Conservation (phyloP, 2,888 invertebrate species). For the Alentia gelatinosa region DNA sequence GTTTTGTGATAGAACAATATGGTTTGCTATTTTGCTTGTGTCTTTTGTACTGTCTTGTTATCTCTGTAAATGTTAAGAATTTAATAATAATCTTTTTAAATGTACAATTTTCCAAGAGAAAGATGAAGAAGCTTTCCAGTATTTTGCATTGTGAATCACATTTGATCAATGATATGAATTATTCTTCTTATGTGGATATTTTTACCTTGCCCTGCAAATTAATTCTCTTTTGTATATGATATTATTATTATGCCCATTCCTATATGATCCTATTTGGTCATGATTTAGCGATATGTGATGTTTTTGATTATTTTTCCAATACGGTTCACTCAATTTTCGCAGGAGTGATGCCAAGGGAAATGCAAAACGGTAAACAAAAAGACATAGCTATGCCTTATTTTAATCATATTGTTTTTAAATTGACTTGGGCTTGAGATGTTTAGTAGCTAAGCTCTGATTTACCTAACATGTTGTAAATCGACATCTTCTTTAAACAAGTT, state of each 20-base stretch:
- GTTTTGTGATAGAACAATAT: too few relatives aligned
- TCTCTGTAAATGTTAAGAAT: too few relatives aligned
- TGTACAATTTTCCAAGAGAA: too few relatives aligned
- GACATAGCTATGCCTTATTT: neutral
- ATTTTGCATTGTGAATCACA: too few relatives aligned
- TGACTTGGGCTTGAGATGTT: neutral
- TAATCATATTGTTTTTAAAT: neutral
- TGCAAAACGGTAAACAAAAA: conserved; percentile 37
- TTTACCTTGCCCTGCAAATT: neutral
- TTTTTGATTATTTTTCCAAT: neutral
- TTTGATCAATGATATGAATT: too few relatives aligned
- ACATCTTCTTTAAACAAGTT: neutral
- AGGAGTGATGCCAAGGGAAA: conserved; percentile 49
- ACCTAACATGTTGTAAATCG: neutral
- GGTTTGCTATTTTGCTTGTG: too few relatives aligned
- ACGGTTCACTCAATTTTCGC: neutral
- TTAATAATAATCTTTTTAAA: too few relatives aligned
- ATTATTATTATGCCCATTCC: neutral
- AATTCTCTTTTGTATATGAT: neutral
- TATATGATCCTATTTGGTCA: too few relatives aligned
- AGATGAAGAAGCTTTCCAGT: too few relatives aligned
- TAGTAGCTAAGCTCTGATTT: neutral
- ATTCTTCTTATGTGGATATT: too few relatives aligned
- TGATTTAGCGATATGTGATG: too few relatives aligned
- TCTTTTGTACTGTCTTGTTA: too few relatives aligned